Evolutionary conservation across 2,888 invertebrate genomes (phyloP).

Genomic region (Synanthedon formicaeformis): DNA sequence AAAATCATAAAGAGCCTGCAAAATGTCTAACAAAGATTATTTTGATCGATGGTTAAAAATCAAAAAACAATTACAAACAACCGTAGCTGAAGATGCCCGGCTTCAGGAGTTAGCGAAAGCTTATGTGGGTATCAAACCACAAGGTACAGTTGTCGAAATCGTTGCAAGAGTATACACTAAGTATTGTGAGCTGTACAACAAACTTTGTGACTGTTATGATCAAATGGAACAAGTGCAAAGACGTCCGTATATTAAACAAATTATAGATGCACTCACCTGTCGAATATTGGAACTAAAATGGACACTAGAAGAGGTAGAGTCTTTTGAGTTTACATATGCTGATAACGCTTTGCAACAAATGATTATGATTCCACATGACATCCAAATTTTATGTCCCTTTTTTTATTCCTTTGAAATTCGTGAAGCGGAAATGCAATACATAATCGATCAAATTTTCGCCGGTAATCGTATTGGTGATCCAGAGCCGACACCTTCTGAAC

Average conservation of each 20-base stretch:
- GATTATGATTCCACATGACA: constrained; percentile 75
- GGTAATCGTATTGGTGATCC: constrained; percentile 53
- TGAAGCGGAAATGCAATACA: constrained; percentile 52
- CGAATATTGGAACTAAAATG: constrained; percentile 72
- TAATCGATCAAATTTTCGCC: constrained; percentile 50
- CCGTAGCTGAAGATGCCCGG: constrained; percentile 36
- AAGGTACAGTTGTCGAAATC: constrained; percentile 56
- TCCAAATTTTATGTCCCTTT: constrained; percentile 73
- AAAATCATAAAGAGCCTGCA: no score
- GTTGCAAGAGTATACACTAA: constrained; percentile 62
- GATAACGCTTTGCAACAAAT: constrained; percentile 78
- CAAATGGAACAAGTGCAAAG: constrained; percentile 74
- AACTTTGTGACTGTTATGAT: constrained; percentile 71
- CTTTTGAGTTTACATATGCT: constrained; percentile 76
- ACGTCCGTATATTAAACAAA: constrained; percentile 61
- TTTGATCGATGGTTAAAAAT: constrained; percentile 47
- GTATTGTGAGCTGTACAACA: constrained; percentile 67
- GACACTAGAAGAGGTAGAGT: constrained; percentile 67
- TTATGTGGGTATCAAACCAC: constrained; percentile 47
- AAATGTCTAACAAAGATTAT: constrained; percentile 47
- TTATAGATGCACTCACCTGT: constrained; percentile 71
- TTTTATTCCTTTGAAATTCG: constrained; percentile 73
- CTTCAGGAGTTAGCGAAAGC: constrained; percentile 38
- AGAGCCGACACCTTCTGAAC: constrained; percentile 41
- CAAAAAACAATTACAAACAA: constrained; percentile 30